Evolutionary conservation across 2,888 invertebrate species (phyloP), one percentile per base, ranked within the genome.

Genomic region (Ophraella communa): DNA sequence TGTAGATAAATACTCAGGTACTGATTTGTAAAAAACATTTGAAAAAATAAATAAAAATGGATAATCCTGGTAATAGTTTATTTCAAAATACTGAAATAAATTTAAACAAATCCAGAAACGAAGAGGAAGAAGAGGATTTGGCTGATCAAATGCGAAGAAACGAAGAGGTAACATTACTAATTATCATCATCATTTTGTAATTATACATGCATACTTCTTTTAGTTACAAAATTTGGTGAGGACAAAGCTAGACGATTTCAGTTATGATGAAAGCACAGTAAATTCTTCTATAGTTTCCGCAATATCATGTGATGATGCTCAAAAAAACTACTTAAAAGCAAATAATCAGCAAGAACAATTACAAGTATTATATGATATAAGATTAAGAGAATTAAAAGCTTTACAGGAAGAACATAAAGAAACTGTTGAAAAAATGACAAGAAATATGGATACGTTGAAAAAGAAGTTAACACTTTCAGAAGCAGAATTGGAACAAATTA

Each of bases 41-140:
- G 4, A 7, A 24, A 24, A 24, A 24, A 30, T 1, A 17, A 3
- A 4, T 23, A 42, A 62, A 54, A 62, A 77, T 77, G 75, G 74
- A 76, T 62, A 71, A 70, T 66, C 89, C 89, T 52, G 90, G 89
- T 52, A 84, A 88, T 82, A 91, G 90, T 82, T 84, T 91, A 73
- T 91, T 91, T 77, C 88, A 90, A 83, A 89, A 88, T 65, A 86
- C 86, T 27, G 86, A 87, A 73, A 86, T 91, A 69, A 87, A 88
- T 71, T 83, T 91, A 71, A 88, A 89, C 78, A 86, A 87, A 73
- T 83, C 86, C 49, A 88, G 89, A 77, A 85, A 86, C 57, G 85
- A 88, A 60, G 88, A 88, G 74, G 91, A 91, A 74, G 91, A 91
- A 74, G 89, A 88, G 67, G 78, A 79, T 65, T 75, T 77, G 67